Evolutionary conservation across 2,888 invertebrate genomes (phyloP), one percentile per base, ranked within the genome.

Genomic region (Galerucella nymphaeae): DNA sequence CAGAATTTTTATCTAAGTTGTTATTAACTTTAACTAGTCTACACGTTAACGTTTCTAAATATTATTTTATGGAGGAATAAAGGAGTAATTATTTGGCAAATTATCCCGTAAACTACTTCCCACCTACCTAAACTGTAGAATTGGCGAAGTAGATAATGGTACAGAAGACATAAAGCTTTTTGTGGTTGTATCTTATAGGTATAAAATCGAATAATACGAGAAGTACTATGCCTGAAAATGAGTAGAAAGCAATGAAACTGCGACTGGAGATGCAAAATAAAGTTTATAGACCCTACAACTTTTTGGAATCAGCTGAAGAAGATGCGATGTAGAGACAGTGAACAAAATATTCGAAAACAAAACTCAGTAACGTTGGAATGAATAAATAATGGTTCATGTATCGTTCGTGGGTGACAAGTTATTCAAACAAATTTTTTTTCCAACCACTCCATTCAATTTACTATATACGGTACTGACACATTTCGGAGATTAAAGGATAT

Each of bases 401-500:
- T 38, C 30, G 9, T 5, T n/a, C 14, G 48, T 48, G n/a, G 48
- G 48, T 14, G 53, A 53, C 53, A 53, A 53, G 9, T 16, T 6
- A 50, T 50, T 16, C 53, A 53, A 53, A 53, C 53, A 53, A 13
- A 1, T 55, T 55, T 20, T 59, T 57, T 59, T 38, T 30, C 10
- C 38, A 8, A 38, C 59, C 30, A 16, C 59, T 30, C 59, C 30
- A 38, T 59, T 30, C 30, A 53, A 53, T 53, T 53, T 16, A n/a
- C 16, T n/a, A 53, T n/a, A 53, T 66, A 38, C n/a, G 53, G 58
- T 64, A 59, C 58, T 72, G 64, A 66, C 70, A 71, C 62, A 63
- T 68, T 76, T 74, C 67, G 70, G 67, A 76, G 68, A 72, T 74
- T 74, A 74, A 76, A 76, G 74, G 74, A 71, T 74, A 71, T 63